These are phyloP conservation scores for Masnerella sp. DNA, from an alignment of 2,888 invertebrate genomes.

Conservation along the genomic window DNA sequence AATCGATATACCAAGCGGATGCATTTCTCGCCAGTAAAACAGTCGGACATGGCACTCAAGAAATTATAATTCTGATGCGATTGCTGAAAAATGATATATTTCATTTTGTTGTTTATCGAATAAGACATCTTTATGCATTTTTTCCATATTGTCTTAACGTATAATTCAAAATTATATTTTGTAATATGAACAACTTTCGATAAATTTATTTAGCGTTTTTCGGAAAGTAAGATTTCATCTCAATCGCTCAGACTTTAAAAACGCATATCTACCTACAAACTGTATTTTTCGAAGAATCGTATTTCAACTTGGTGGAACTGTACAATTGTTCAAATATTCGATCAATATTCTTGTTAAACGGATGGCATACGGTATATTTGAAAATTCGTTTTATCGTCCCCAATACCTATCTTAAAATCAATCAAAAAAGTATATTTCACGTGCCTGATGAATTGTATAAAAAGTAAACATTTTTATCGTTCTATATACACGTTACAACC, in stretches of 20 bases:
- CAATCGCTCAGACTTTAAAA: no score
- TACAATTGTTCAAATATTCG: background rate
- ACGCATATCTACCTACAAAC: no score
- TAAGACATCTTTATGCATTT: no score
- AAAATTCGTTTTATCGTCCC: background rate
- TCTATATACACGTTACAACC: background rate
- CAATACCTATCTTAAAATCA: background rate
- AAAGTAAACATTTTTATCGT: background rate
- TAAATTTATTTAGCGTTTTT: no score
- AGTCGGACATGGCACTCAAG: background rate
- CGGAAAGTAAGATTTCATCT: no score
- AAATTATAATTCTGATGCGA: slow-evolving; percentile 16
- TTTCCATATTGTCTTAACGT: no score
- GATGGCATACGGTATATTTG: background rate
- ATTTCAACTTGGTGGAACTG: background rate
- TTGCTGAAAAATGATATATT: slow-evolving; percentile 11
- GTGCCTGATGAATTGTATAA: no score
- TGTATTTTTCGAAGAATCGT: no score
- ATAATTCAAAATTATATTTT: no score
- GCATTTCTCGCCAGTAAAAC: slow-evolving; percentile 22
- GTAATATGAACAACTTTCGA: no score
- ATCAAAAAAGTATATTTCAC: background rate
- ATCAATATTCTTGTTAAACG: background rate
- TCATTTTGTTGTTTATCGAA: slow-evolving; percentile 1
- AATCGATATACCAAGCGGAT: slow-evolving; percentile 17